Conservation (phyloP, 2,797 vertebrate genomes). For the Rhynchotus rufescens region DNA sequence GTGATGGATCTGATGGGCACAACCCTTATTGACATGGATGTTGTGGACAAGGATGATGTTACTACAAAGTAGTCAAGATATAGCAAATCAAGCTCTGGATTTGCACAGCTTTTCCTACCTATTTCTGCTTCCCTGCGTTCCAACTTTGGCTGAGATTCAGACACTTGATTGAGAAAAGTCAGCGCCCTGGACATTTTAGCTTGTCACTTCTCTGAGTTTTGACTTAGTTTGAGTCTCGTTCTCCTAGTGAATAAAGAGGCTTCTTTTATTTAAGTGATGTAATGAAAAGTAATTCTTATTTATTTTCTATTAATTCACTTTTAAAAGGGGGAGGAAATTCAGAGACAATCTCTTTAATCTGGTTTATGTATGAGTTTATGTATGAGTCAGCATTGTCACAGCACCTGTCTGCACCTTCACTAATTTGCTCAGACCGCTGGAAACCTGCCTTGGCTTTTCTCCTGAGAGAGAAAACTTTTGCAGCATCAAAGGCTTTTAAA, state of each 20-base stretch:
- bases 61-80: neutral
- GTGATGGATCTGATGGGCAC: neutral
- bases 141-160: neutral
- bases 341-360: slow-evolving; percentile 35
- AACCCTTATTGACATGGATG: neutral
- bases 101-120: neutral
- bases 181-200: neutral
- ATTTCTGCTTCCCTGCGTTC: neutral
- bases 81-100: neutral
- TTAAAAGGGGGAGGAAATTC: neutral
- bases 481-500: slow-evolving; percentile 42
- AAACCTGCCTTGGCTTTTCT: slow-evolving; percentile 47
- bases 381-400: slow-evolving; percentile 60
- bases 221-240: neutral
- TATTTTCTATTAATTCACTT: slow-evolving; percentile 55
- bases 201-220: neutral
- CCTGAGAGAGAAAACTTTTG: slow-evolving; percentile 61
- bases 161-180: neutral
- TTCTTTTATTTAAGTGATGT: slow-evolving; percentile 16
- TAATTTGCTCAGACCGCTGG: slow-evolving; percentile 66
- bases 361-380: slow-evolving; percentile 62
- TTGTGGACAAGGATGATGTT: neutral
- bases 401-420: slow-evolving; percentile 59
- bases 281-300: slow-evolving; percentile 23
- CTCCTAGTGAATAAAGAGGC: neutral